Percentiles rank a stretch among this genome's conserved stretches.
phyloP scores from a whole-genome alignment of 2,113 vertebrate species.

The Tichodroma muraria region DNA sequence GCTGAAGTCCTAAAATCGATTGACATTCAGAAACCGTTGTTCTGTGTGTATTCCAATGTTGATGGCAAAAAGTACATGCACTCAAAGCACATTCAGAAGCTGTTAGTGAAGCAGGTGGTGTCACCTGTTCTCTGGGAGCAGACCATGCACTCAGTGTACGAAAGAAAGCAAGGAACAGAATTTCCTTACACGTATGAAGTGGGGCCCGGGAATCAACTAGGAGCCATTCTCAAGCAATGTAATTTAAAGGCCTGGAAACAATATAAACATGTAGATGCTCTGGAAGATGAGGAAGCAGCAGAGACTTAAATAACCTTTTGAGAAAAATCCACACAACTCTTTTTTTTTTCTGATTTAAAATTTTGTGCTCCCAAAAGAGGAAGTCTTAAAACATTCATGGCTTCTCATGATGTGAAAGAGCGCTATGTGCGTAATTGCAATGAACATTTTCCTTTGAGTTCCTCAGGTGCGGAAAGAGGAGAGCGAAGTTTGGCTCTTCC shows the following conservation, averaged over 20 bases:
- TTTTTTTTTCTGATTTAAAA: neutral
- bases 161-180: slow-evolving; percentile 73
- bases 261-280: slow-evolving; percentile 75
- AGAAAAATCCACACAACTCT: neutral
- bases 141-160: slow-evolving; percentile 85
- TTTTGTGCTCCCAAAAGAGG: neutral
- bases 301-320: neutral
- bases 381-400: neutral
- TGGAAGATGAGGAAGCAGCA: neutral
- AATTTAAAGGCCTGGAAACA: slow-evolving; percentile 85
- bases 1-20: slow-evolving; percentile 72
- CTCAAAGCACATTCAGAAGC: slow-evolving; percentile 68
- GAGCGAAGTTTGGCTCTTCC: neutral
- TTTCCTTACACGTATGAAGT: slow-evolving; percentile 89
- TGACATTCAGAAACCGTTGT: slow-evolving; percentile 75
- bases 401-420: neutral
- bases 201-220: slow-evolving; percentile 88
- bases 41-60: slow-evolving; percentile 87
- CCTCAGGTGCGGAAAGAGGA: neutral
- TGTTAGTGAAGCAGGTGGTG: slow-evolving; percentile 85
- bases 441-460: neutral
- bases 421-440: fast-evolving
- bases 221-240: slow-evolving; percentile 79
- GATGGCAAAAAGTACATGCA: slow-evolving; percentile 80
- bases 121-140: slow-evolving; percentile 94